Evolutionary conservation across 2,888 invertebrate genomes (phyloP).

Genomic region (Exephanes ischioxanthus): DNA sequence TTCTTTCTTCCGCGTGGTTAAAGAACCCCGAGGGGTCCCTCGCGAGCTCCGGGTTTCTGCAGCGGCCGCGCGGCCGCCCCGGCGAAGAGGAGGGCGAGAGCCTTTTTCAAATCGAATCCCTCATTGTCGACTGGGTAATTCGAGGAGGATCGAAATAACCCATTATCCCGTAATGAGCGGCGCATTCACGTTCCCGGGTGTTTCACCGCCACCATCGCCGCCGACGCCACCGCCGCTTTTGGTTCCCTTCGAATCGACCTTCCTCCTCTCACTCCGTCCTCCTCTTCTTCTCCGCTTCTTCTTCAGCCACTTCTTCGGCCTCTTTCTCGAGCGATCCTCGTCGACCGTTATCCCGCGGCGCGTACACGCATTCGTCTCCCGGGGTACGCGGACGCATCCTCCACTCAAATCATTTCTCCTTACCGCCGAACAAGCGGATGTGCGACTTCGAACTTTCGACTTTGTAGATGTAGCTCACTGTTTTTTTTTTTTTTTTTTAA

Average conservation of each 20-base stretch:
- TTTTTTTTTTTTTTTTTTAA: constrained; percentile 1
- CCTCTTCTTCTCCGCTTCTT: constrained; percentile 33
- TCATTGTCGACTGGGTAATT: constrained; percentile 83
- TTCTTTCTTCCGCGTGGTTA: constrained; percentile 61
- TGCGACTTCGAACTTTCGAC: constrained; percentile 27
- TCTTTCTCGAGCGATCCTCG: constrained; percentile 37
- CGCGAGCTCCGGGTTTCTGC: constrained; percentile 12
- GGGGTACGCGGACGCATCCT: constrained; percentile 52
- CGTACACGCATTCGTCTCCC: constrained; percentile 69
- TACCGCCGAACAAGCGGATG: constrained; percentile 30
- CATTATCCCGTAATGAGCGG: constrained; percentile 82
- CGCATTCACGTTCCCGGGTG: constrained; percentile 75
- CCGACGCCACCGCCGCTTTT: constrained; percentile 48
- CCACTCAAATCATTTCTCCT: constrained; percentile 31
- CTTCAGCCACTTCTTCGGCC: constrained; percentile 25
- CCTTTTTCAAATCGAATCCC: constrained; percentile 81
- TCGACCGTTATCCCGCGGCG: constrained; percentile 68
- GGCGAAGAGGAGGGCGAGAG: constrained; percentile 43
- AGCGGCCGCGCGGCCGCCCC: constrained; percentile 66
- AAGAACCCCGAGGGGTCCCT: constrained; percentile 60
- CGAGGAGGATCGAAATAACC: constrained; percentile 83
- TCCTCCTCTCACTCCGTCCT: constrained; percentile 37
- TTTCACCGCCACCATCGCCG: constrained; percentile 47
- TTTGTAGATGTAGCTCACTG: constrained; percentile 12
- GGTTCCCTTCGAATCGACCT: constrained; percentile 47